Base-by-base conservation (phyloP, 2,888 invertebrate species). In the Pseudococcus viburni region DNA sequence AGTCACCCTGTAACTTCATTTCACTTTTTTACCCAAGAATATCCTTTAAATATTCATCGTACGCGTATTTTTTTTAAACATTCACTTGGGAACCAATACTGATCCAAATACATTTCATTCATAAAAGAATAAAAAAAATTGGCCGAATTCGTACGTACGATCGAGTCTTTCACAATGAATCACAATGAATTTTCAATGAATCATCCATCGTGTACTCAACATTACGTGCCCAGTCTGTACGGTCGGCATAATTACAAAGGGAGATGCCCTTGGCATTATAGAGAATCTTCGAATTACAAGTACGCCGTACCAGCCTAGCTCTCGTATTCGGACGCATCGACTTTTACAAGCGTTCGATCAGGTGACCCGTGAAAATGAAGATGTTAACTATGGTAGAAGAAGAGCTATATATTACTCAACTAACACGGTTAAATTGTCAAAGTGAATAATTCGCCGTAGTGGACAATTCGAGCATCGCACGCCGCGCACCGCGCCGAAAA, bases 361-460 rank as follows among this genome's bases (percentile, higher is more conserved):
- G 33, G 73, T 73, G 33, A 73, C 17, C 33, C 73, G 73, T 33
- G 73, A 73, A 73, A 73, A 73, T 73, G 33, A 33, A 73, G 33
- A 73, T 33, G 73, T 73, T 73, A 73, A 73, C 73, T 73, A 73
- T 17, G 26, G 64, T 15, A 51, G 59, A 59, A 64, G 64, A 73
- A 33, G 15, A 73, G 26, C 26, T 26, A 11, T 68, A 26, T 26
- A 68, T 26, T 68, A 68, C 26, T 73, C 33, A 73, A 33, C 73
- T 15, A 73, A 73, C 73, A 73, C 73, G 73, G 73, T 73, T 73
- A 73, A 73, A 73, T 73, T 73, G 73, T 73, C 73, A 73, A 73
- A 73, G 73, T 12, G 39, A 73, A 73, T 73, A 73, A 64, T 22
- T 73, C 33, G 42, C 42, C 9, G 33, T 73, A 22, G 64, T 73